Evolutionary conservation across 2,797 vertebrate species (phyloP).

Genomic region (Balearica regulorum): DNA sequence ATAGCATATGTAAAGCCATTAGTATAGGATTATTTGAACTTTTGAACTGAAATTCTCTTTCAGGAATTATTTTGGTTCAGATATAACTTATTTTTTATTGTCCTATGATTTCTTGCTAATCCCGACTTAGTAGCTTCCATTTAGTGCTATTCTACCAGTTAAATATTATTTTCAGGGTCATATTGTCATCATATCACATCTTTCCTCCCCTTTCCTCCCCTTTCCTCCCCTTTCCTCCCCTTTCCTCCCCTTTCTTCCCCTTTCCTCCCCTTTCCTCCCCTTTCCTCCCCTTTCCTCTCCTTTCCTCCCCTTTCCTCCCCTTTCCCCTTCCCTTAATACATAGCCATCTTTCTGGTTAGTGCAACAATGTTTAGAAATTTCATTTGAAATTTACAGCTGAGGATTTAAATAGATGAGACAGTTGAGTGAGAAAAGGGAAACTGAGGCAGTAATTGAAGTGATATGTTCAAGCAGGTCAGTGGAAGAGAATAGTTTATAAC

Average conservation of each 20-base stretch:
- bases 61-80: neutral
- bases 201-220: neutral
- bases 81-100: neutral
- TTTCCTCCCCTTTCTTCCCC: too few species aligned
- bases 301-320: too few species aligned
- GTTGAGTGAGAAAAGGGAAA: neutral
- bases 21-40: neutral
- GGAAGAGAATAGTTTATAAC: neutral
- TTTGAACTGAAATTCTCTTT: neutral
- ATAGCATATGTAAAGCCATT: neutral
- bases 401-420: neutral
- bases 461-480: neutral
- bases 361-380: neutral
- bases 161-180: neutral
- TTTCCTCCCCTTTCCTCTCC: neutral
- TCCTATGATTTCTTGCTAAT: neutral
- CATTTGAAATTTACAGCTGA: neutral
- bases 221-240: too few species aligned
- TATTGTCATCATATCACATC: neutral
- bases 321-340: neutral
- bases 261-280: too few species aligned
- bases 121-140: neutral
- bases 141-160: neutral
- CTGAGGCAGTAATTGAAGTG: neutral
- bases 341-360: neutral